Evolutionary conservation across 2,113 vertebrate species (phyloP), one percentile per base, ranked within the genome.

Genomic region (Engystomops pustulosus): DNA sequence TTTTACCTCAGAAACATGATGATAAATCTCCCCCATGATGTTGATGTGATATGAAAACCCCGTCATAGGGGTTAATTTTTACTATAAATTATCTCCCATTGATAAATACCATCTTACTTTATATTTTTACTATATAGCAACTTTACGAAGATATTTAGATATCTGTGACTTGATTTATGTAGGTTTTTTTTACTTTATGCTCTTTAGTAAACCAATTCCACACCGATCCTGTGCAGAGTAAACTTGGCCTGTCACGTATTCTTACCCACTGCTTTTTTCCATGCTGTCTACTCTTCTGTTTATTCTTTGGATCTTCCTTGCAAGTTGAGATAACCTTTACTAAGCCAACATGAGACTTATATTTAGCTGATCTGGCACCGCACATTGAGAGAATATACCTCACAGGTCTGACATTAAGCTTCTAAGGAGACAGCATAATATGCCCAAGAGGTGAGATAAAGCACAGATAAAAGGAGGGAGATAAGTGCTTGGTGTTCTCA

Each of bases 271-370:
- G 75, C 23, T 83, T 47, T 78, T 53, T 51, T 41, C n/a, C 27
- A 17, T 20, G 3, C 55, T 51, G 3, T 18, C 45, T 34, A 23
- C 58, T 67, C 18, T 84, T 69, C 65, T 69, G 45, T 58, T 77
- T 69, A 68, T 79, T 69, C 75, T 27, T 79, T 53, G 71, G 81
- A 76, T 84, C 32, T 68, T 41, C 30, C 72, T 68, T 51, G 41
- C 65, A 84, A 25, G 58, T 68, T 58, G 62, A 36, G 34, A 79
- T 79, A 84, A 84, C 82, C 83, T 84, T 84, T 84, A 70, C 69
- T 69, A 78, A 70, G 47, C 32, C 23, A 79, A 79, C 74, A 68
- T 84, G 82, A 84, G 82, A 68, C 76, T 53, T 51, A 27, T 67
- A 84, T 84, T 65, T 44, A 68, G 41, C 72, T 84, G 75, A 41